A percentile compares a stretch with the other conserved stretches of the same genome.
Evolutionary conservation across 2,888 invertebrate species (phyloP).

Genomic region (Hylaea fasciaria): DNA sequence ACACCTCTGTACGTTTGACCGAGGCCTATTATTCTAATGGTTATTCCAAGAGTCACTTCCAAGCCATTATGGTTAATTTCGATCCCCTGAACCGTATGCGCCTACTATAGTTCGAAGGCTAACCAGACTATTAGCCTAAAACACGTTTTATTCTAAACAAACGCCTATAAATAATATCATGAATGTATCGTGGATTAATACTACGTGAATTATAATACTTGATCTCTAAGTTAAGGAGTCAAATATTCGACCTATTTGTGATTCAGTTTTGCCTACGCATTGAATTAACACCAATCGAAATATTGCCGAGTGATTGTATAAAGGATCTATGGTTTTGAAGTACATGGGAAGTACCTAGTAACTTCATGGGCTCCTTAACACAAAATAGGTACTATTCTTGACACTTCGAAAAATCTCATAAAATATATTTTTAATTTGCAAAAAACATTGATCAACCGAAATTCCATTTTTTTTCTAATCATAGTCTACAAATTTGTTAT

Average conservation of each 20-base stretch:
- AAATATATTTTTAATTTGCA: no score
- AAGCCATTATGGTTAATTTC: conserved; percentile 41
- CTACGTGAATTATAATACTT: conserved; percentile 12
- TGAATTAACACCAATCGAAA: background rate
- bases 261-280: conserved; percentile 9
- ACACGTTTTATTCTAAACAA: conserved; percentile 44
- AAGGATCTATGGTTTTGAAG: no score
- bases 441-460: no score
- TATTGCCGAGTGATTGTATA: background rate
- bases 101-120: conserved; percentile 53
- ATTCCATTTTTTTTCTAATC: no score
- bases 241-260: conserved; percentile 9
- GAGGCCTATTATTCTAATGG: conserved; percentile 36
- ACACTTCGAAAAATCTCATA: no score
- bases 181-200: conserved; percentile 13
- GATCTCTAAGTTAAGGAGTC: conserved; percentile 7
- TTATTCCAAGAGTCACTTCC: conserved; percentile 28
- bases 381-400: no score
- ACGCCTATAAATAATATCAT: conserved; percentile 28
- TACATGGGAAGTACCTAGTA: no score
- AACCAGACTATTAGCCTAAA: conserved; percentile 57
- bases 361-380: no score
- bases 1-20: conserved; percentile 33
- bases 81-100: conserved; percentile 38
- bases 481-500: no score